Conservation (phyloP, 1,140 invertebrate species). For the Aphis craccivora region DNA sequence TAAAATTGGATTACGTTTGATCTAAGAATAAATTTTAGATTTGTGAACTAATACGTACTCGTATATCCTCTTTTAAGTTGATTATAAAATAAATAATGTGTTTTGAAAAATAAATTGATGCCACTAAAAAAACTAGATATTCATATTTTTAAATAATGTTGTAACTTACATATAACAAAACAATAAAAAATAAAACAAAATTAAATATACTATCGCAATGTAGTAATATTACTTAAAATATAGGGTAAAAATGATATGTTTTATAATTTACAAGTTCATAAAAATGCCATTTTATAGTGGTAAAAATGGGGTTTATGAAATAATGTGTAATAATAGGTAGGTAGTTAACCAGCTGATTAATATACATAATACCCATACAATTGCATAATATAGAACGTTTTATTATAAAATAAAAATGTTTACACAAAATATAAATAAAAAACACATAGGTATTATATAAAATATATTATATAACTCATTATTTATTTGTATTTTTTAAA, state of each 20-base stretch:
- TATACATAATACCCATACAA: neutral
- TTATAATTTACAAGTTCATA: neutral
- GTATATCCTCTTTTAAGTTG: neutral
- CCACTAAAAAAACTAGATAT: neutral
- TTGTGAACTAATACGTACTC: neutral
- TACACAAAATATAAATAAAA: neutral
- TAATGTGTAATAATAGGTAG: neutral
- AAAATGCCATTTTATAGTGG: neutral
- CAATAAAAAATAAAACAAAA: neutral
- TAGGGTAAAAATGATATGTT: neutral
- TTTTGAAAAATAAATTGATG: neutral
- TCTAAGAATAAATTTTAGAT: neutral
- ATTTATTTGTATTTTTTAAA: neutral
- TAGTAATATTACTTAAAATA: too few species aligned
- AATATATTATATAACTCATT: neutral
- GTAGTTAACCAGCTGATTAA: neutral
- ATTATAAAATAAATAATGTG: neutral
- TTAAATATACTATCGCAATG: neutral
- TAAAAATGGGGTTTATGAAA: neutral
- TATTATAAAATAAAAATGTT: neutral
- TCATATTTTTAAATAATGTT: neutral
- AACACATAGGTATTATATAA: neutral
- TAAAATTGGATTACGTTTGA: neutral
- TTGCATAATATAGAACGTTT: neutral
- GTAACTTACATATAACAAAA: too few species aligned